Percentiles rank a stretch among this genome's conserved stretches.
Evolutionary conservation across 2,797 vertebrate genomes (phyloP).

Genomic region (Melanotaenia pygmaea): DNA sequence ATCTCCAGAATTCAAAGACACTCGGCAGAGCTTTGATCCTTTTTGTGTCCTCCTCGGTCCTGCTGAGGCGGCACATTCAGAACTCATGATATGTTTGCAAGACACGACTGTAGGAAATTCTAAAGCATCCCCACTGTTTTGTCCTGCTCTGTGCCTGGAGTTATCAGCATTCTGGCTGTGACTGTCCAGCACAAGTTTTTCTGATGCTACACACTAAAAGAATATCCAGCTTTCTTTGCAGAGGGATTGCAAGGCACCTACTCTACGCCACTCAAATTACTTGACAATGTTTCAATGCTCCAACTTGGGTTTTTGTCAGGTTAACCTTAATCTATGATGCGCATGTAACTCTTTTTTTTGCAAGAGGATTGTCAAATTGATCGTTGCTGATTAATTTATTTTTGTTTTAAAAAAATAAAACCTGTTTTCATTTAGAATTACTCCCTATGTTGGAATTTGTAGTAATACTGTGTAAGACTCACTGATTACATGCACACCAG

Average conservation of each 20-base stretch:
- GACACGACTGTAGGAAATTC: slow-evolving; percentile 37
- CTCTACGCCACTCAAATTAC: neutral
- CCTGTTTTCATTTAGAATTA: slow-evolving; percentile 12
- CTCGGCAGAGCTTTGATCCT: slow-evolving; percentile 56
- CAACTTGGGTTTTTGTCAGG: neutral
- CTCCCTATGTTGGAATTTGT: neutral
- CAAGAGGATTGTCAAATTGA: neutral
- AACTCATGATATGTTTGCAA: slow-evolving; percentile 42
- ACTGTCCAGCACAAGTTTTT: slow-evolving; percentile 16
- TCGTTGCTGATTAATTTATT: neutral
- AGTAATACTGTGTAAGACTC: neutral
- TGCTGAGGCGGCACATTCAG: slow-evolving; percentile 61
- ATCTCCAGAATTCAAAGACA: slow-evolving; percentile 36
- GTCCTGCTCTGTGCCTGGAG: slow-evolving; percentile 17
- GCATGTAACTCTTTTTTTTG: neutral
- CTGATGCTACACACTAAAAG: slow-evolving; percentile 29
- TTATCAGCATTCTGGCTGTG: slow-evolving; percentile 9
- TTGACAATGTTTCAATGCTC: neutral
- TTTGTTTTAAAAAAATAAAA: slow-evolving; percentile 1
- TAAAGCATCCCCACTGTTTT: slow-evolving; percentile 24
- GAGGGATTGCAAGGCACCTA: neutral
- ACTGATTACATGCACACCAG: too few relatives aligned
- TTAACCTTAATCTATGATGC: neutral
- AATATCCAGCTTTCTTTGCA: slow-evolving; percentile 44
- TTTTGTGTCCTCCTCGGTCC: slow-evolving; percentile 40